A percentile compares a stretch with the other conserved stretches of the same genome.
These are phyloP conservation scores for Clarias magur DNA, from an alignment of 2,113 vertebrate species.

Conservation along the genomic window DNA sequence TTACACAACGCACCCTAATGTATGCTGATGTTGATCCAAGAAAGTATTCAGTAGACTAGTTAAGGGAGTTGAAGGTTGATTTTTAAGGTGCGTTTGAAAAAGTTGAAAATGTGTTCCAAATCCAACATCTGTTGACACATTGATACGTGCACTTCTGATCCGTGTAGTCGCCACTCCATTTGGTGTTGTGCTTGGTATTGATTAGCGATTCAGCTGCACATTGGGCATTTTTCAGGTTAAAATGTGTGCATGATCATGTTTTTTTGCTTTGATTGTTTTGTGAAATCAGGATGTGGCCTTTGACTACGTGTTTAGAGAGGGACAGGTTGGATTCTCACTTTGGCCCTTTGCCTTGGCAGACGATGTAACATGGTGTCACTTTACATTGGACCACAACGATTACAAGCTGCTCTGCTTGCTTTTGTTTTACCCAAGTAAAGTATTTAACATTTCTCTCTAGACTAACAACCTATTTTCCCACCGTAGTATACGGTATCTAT, in stretches of 20 bases:
- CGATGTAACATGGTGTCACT: background rate
- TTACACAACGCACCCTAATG: background rate
- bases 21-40: background rate
- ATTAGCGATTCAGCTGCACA: background rate
- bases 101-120: background rate
- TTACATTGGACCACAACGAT: background rate
- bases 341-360: background rate
- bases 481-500: slow-evolving; percentile 1
- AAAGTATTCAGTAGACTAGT: background rate
- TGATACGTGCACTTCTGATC: too few relatives aligned
- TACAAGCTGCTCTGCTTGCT: background rate
- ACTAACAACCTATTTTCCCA: slow-evolving; percentile 19
- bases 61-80: background rate
- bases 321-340: background rate
- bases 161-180: background rate
- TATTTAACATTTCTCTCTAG: background rate
- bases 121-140: background rate
- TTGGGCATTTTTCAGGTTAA: background rate
- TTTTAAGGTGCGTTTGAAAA: background rate
- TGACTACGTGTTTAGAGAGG: background rate
- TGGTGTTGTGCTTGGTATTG: background rate
- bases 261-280: background rate
- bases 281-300: background rate
- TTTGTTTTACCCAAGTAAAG: too few relatives aligned
- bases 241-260: background rate